phyloP scores from a whole-genome alignment of 2,888 invertebrate genomes.

The Dendrolimus houi region DNA sequence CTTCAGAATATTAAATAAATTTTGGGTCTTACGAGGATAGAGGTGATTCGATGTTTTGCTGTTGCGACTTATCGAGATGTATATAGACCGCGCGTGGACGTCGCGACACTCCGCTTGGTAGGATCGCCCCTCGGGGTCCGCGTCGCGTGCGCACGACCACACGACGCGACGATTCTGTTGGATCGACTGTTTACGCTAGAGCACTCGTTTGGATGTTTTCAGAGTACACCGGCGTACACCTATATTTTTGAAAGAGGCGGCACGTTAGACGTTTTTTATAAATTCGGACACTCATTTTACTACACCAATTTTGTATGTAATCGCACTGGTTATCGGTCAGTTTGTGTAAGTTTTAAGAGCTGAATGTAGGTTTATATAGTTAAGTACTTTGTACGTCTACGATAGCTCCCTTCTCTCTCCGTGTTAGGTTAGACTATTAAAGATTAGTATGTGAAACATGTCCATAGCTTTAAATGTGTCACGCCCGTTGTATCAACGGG shows the following conservation, averaged over 20 bases:
- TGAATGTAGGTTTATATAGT: slow-evolving; percentile 51
- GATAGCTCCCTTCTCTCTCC: slow-evolving; percentile 67
- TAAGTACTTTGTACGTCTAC: slow-evolving; percentile 66
- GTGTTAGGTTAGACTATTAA: slow-evolving; percentile 65
- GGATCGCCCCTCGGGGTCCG: background rate
- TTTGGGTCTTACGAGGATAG: slow-evolving; percentile 14
- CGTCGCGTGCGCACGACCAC: background rate
- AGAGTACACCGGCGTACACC: slow-evolving; percentile 48
- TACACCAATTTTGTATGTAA: slow-evolving; percentile 68
- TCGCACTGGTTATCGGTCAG: slow-evolving; percentile 63
- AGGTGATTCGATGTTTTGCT: slow-evolving; percentile 55
- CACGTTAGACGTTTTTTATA: slow-evolving; percentile 58
- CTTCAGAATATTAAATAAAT: too few species aligned
- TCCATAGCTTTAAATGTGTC: slow-evolving; percentile 75
- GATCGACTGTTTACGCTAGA: slow-evolving; percentile 55
- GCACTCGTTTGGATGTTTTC: slow-evolving; percentile 63
- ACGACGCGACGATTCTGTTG: slow-evolving; percentile 18
- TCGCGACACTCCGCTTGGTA: slow-evolving; percentile 30
- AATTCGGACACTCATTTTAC: slow-evolving; percentile 61
- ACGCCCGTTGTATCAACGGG: slow-evolving; percentile 73
- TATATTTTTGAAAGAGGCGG: slow-evolving; percentile 59
- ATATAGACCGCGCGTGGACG: slow-evolving; percentile 55
- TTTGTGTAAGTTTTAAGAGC: slow-evolving; percentile 61
- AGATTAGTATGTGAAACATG: slow-evolving; percentile 68
- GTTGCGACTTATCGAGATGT: slow-evolving; percentile 65